Base-by-base conservation (phyloP, 2,888 invertebrate genomes). In the Agonopterix arenella region DNA sequence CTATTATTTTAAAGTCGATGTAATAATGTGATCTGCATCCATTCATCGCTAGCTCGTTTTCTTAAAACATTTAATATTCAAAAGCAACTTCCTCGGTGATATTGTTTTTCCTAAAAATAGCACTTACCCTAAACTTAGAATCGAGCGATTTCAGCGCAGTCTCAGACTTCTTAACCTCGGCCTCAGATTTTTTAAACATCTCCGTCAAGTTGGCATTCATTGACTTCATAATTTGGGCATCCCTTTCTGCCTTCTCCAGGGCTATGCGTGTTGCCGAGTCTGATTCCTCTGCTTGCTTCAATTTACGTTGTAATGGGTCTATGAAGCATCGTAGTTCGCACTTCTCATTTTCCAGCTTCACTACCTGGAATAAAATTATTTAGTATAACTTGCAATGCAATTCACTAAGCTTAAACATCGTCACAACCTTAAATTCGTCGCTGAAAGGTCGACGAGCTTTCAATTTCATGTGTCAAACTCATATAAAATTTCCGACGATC, bases 251-350 rank as follows among this genome's bases (percentile, higher is more conserved):
- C 52, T 90, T 90, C 51, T 90, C 90, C 46, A 92, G 63, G 40
- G 91, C 89, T 54, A 88, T 80, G 50, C 90, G 86, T 53, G 91
- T 78, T 1, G 84, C 84, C 0, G 89, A 82, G 57, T 92, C 93
- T 0, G 90, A 79, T 50, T 92, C 92, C 66, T 92, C 91, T 36
- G 92, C 64, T 61, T 92, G 91, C 42, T 80, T 79, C 28, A 93
- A 83, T 59, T 91, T 91, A 65, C 63, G 89, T 79, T 70, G 91
- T 62, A 80, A 78, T 64, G 67, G 91, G 66, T 68, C 91, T 62
- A 75, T 84, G 60, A 61, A 90, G 79, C 66, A 88, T 80, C 72
- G 92, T 89, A 58, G 92, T 69, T 75, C 91, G 73, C 71, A 86
- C 59, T 60, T 80, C 62, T 80, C 91, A 7, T 59, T 59, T 68